Base-by-base conservation (phyloP, 35 echinoderm and acorn worm genomes). In the Amphiura filiformis region DNA sequence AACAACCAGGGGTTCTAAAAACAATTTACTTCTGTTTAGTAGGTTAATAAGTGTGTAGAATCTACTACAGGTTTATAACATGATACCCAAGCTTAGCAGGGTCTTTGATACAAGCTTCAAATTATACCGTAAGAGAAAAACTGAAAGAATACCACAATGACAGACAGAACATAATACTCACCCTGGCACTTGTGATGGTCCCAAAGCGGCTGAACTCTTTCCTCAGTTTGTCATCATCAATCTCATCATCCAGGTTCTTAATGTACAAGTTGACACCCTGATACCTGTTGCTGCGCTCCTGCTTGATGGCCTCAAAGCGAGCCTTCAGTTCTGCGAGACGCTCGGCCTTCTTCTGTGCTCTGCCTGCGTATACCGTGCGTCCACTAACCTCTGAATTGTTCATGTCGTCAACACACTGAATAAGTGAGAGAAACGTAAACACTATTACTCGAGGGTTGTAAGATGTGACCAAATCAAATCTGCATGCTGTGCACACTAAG, bases 201-300 rank as follows among this genome's bases (percentile, higher is more conserved):
- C 96, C 96, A 88, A 95, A 99, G 49, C 84, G 82, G 38, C 78
- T 76, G 88, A 95, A 99, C 78, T 92, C 96, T 84, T 99, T 99
- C 49, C 93, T 78, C 33, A 99, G 84, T 17, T 86, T 61, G 34
- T 99, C 93, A 37, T 99, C 96, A 57, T 99, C 96, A 44, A 99
- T 88, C 30, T 94, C 93, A 82, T 99, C 96, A 88, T 99, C 96
- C 36, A 99, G 87, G 80, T 99, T 99, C 83, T 99, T 99, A 76
- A 99, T 87, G 90, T 99, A 95, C 47, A 99, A 80, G 86, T 95
- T 95, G 33, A 93, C 96, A 34, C 96, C 96, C 76, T 99, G 96
- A 34, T 90, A 95, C 17, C 96, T 86, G 37, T 87, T 93, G 76
- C 84, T 92, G 76, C 90, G 40, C 38, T 95, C 93, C 86, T 95